These are phyloP conservation scores for Thereva nobilitata DNA, from an alignment of 2,888 invertebrate species.

Conservation along the genomic window DNA sequence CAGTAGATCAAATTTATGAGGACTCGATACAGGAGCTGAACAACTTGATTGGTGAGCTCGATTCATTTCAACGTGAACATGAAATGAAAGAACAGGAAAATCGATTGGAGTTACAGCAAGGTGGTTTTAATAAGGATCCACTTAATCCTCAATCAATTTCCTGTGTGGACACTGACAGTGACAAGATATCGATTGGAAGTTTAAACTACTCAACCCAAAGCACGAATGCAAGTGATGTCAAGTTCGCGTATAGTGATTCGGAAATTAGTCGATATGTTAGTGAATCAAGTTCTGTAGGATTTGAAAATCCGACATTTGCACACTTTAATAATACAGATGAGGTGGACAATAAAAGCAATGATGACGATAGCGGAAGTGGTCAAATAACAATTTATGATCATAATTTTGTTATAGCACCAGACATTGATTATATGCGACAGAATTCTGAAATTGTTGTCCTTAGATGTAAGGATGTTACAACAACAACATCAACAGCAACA, in stretches of 20 bases:
- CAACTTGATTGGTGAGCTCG: slow-evolving; percentile 60
- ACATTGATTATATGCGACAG: slow-evolving; percentile 56
- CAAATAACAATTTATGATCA: slow-evolving; percentile 57
- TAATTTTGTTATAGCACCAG: slow-evolving; percentile 54
- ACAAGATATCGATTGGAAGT: slow-evolving; percentile 45
- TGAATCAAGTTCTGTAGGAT: slow-evolving; percentile 56
- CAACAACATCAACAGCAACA: slow-evolving; percentile 46
- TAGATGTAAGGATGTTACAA: slow-evolving; percentile 54
- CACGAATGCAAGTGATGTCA: slow-evolving; percentile 43
- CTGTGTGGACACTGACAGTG: slow-evolving; percentile 42
- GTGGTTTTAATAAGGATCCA: slow-evolving; percentile 3
- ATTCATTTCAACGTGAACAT: slow-evolving; percentile 59
- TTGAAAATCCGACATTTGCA: slow-evolving; percentile 57
- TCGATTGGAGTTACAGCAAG: slow-evolving; percentile 19
- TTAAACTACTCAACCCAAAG: slow-evolving; percentile 48
- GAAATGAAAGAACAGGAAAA: slow-evolving; percentile 51
- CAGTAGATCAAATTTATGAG: slow-evolving; percentile 58
- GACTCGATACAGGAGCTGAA: slow-evolving; percentile 59
- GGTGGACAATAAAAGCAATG: neutral
- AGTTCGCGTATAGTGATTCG: slow-evolving; percentile 51
- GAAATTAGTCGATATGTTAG: slow-evolving; percentile 57
- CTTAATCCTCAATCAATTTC: neutral
- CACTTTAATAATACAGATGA: slow-evolving; percentile 50
- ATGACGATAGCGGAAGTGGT: slow-evolving; percentile 38
- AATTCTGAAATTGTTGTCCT: slow-evolving; percentile 57